Evolutionary conservation across 2,113 vertebrate genomes (phyloP), one percentile per base, ranked within the genome.

Genomic region (Atherinomorus stipes): DNA sequence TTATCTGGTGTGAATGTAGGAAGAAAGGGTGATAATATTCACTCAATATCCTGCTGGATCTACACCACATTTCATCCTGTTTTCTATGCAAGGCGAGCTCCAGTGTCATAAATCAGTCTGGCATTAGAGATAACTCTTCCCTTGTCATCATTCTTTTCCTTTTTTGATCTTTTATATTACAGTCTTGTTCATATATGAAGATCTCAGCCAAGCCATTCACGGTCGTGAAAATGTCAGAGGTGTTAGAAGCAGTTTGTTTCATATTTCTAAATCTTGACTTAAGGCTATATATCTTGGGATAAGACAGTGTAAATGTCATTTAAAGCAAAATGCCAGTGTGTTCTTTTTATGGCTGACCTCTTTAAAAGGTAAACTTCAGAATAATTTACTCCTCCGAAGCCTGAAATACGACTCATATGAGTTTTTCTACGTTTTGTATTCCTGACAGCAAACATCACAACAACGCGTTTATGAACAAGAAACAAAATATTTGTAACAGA

Each of bases 251-350:
- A 47, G 72, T 85, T 86, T 78, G 80, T 83, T 83, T 89, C 84
- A 83, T 77, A 78, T 88, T 86, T 84, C 28, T 38, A 70, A 83
- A 60, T 49, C 44, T 34, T 61, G 28, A 77, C 76, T 87, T 42
- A 19, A 44, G 81, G 88, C 74, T 57, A 63, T n/a, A 60, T 72
- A 83, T 85, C 57, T 31, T 37, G 7, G 49, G 80, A 84, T 61
- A 45, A 64, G 74, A 70, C 63, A 3, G 31, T 69, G 40, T 75
- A 86, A 88, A 87, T 91, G 86, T 83, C 88, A 83, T 76, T 81
- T 61, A 45, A 63, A 85, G 76, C 59, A 38, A 90, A 90, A 91
- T 90, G 86, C 64, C 90, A 90, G 13, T 4, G 65, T 77, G 74
- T 74, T 73, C 60, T 83, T 81, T 74, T 68, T 42, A 81, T 21